Evolutionary conservation across 2,888 invertebrate genomes (phyloP).

Genomic region (Glyphotaelius pellucidus): DNA sequence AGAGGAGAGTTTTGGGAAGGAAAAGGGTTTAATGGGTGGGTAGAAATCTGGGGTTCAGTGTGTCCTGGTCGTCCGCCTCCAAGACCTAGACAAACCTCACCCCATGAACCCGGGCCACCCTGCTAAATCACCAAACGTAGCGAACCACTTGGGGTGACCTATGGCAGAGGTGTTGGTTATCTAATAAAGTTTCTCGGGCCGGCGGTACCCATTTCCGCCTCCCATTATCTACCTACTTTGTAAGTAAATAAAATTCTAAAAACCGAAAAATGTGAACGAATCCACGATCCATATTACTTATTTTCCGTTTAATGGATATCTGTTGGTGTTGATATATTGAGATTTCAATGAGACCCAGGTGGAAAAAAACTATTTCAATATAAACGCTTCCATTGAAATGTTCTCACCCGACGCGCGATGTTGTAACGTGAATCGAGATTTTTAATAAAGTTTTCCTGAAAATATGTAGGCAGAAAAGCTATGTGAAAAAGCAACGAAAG

Average conservation of each 20-base stretch:
- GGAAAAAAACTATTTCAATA: conserved; percentile 33
- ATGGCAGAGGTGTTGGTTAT: no score
- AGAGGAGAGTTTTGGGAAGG: no score
- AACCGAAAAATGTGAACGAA: neutral
- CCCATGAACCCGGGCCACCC: no score
- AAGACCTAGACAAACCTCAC: no score
- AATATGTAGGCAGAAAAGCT: conserved; percentile 6
- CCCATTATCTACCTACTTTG: neutral
- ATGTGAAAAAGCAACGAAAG: neutral
- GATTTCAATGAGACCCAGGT: neutral
- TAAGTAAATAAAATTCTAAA: neutral
- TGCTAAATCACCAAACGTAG: no score
- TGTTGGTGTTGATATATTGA: neutral
- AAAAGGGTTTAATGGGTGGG: no score
- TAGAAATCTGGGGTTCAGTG: no score
- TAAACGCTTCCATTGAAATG: conserved; percentile 36
- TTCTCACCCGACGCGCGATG: neutral
- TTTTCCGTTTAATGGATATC: neutral
- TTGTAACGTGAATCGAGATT: conserved; percentile 14
- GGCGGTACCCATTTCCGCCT: no score
- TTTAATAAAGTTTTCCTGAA: conserved; percentile 21
- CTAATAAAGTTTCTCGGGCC: no score
- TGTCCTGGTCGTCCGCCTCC: no score
- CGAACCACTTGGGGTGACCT: no score
- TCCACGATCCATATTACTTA: neutral